Percentiles rank a stretch among this genome's conserved stretches.
Conservation (phyloP, 1,140 invertebrate species). For the Drosophila tropicalis region DNA sequence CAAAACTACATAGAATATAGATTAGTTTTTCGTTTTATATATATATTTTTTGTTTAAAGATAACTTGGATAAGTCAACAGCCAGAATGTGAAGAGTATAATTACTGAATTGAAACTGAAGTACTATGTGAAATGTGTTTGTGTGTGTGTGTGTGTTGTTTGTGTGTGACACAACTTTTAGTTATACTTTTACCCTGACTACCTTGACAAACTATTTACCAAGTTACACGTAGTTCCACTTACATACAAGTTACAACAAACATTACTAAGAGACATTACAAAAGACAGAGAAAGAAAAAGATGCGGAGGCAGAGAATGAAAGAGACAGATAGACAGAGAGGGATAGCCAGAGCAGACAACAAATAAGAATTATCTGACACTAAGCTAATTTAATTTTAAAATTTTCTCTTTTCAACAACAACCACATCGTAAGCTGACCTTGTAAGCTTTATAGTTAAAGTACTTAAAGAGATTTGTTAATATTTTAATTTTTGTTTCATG, state of each 20-base stretch:
- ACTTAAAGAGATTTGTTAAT: slow-evolving; percentile 12
- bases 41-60: slow-evolving; percentile 25
- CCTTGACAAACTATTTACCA: slow-evolving; percentile 37
- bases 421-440: slow-evolving; percentile 40
- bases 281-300: neutral
- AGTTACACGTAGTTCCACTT: slow-evolving; percentile 39
- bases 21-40: neutral
- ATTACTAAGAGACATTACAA: slow-evolving; percentile 23
- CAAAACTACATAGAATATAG: slow-evolving; percentile 24
- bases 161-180: slow-evolving; percentile 25
- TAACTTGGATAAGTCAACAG: slow-evolving; percentile 58
- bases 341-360: slow-evolving; percentile 13
- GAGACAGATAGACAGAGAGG: neutral
- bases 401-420: slow-evolving; percentile 26
- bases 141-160: slow-evolving; percentile 8
- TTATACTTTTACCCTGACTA: slow-evolving; percentile 65
- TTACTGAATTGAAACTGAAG: slow-evolving; percentile 32
- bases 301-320: neutral
- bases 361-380: slow-evolving; percentile 46
- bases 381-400: slow-evolving; percentile 21
- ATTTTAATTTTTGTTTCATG: too few relatives aligned
- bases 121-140: slow-evolving; percentile 6
- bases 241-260: slow-evolving; percentile 58
- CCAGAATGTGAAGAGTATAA: slow-evolving; percentile 62
- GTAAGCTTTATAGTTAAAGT: slow-evolving; percentile 32